Evolutionary conservation across 2,113 vertebrate species (phyloP).

Genomic region (Sander lucioperca): DNA sequence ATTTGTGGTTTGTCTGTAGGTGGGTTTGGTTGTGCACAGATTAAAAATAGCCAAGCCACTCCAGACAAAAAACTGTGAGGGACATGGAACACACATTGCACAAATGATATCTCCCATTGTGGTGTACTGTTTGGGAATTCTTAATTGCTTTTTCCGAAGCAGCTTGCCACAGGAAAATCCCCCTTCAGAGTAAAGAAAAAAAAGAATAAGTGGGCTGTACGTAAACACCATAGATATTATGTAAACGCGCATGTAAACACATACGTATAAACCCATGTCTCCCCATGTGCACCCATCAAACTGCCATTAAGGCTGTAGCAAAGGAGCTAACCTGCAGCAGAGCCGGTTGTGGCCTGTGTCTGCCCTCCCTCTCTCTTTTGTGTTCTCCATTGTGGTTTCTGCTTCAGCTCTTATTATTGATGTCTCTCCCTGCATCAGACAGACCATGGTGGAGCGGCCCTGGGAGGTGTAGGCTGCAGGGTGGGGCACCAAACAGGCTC

Average conservation of each 20-base stretch:
- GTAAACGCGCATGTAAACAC: conserved; percentile 76
- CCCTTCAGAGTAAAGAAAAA: conserved; percentile 76
- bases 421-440: conserved; percentile 70
- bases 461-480: conserved; percentile 68
- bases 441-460: conserved; percentile 60
- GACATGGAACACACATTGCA: conserved; percentile 77
- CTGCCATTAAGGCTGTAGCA: conserved; percentile 76
- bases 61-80: conserved; percentile 74
- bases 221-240: conserved; percentile 76
- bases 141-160: conserved; percentile 86
- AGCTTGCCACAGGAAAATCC: conserved; percentile 83
- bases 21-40: conserved; percentile 76
- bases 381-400: conserved; percentile 74
- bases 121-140: conserved; percentile 84
- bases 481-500: conserved; percentile 71
- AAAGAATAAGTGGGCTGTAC: conserved; percentile 69
- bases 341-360: conserved; percentile 69
- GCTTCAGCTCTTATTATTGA: conserved; percentile 79
- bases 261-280: conserved; percentile 71
- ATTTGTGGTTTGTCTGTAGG: conserved; percentile 77
- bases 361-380: conserved; percentile 67
- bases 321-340: conserved; percentile 79
- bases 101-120: conserved; percentile 81
- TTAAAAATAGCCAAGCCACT: conserved; percentile 83
- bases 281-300: conserved; percentile 79